Base-by-base conservation (phyloP, 2,797 vertebrate genomes). In the Onychomys arenicola region DNA sequence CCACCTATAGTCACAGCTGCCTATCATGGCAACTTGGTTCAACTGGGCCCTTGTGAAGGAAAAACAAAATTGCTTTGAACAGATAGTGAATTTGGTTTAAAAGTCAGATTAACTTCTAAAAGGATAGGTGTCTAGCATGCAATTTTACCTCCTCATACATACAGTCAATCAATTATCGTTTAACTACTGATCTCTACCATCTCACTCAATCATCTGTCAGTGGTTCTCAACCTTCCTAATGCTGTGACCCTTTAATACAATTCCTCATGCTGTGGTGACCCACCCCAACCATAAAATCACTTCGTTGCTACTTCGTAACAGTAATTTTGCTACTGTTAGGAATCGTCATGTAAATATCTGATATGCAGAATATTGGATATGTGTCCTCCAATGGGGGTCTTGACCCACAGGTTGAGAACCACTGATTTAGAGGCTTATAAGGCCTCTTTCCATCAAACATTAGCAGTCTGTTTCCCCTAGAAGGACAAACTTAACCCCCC, bases 131-230 rank as follows among this genome's bases (percentile, higher is more conserved):
- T 49, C n/a, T 91, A 94, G 29, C n/a, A 89, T 19, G 0, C 40
- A 94, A 85, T 25, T 81, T 49, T 8, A 34, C 27, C 49, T 81
- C 43, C 12, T 95, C 46, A 67, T n/a, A 89, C 25, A 94, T 63
- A 77, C 49, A 93, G 77, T n/a, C 78, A 91, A 96, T 95, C 67
- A 73, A 73, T 96, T 63, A 43, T 65, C 69, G 43, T 49, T 81
- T 82, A 82, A 73, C 94, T 95, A 37, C 92, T 81, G 61, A 97
- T 92, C 34, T 37, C 67, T 84, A 57, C 93, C 94, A 93, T 96
- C 97, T 95, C 92, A 96, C 94, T 96, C 63, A 52, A 32, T 16
- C 71, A 49, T 69, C 14, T 0, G 23, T 8, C 46, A 49, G 63
- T 23, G 27, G 32, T 49, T 34, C 63, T 25, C 17, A 0, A 85